phyloP scores from a whole-genome alignment of 2,888 invertebrate species.

The Automeris io region DNA sequence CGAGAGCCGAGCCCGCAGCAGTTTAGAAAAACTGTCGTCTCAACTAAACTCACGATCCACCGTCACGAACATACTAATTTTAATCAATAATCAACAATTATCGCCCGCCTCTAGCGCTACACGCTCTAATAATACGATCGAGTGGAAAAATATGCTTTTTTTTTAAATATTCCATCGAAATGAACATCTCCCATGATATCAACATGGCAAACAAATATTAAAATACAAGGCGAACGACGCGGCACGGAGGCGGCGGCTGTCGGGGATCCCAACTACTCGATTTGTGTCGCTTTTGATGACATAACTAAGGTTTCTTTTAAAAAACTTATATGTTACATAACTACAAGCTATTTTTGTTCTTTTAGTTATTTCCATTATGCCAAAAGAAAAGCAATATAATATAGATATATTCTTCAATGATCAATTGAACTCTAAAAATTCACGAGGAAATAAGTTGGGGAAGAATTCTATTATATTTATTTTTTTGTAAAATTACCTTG shows the following conservation, averaged over 20 bases:
- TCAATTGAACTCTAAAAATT: no score
- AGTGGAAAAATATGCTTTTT: slow-evolving; percentile 74
- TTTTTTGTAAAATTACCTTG: no score
- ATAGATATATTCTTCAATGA: no score
- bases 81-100: slow-evolving; percentile 77
- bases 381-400: no score
- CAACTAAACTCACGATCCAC: slow-evolving; percentile 50
- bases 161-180: slow-evolving; percentile 55
- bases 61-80: slow-evolving; percentile 71
- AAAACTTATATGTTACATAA: no score
- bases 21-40: slow-evolving; percentile 28
- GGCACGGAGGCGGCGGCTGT: slow-evolving; percentile 23
- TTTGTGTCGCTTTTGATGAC: neutral
- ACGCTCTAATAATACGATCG: slow-evolving; percentile 67
- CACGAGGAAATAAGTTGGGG: no score
- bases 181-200: slow-evolving; percentile 54
- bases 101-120: slow-evolving; percentile 72
- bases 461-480: no score
- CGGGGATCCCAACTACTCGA: neutral
- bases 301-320: neutral
- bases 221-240: slow-evolving; percentile 51
- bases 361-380: no score
- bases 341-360: no score
- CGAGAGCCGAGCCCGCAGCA: slow-evolving; percentile 8
- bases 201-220: slow-evolving; percentile 52